A percentile compares a stretch with the other conserved stretches of the same genome.
phyloP scores from a whole-genome alignment of 2,888 invertebrate genomes.

The Tryphoninae sp. region DNA sequence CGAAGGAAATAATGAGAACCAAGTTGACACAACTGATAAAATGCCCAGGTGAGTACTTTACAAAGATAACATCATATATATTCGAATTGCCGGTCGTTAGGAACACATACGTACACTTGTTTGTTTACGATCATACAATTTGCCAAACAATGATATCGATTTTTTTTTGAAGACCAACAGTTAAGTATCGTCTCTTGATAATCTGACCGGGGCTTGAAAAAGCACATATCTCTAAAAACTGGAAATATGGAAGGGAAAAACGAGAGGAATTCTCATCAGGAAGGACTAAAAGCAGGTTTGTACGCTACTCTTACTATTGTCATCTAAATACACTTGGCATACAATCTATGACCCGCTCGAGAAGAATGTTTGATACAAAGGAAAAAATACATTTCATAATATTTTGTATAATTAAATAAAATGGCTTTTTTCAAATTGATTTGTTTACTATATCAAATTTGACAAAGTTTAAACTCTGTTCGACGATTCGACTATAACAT shows the following conservation, averaged over 20 bases:
- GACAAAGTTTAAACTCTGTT: background rate
- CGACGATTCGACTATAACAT: background rate
- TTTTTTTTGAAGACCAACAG: background rate
- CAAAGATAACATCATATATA: background rate
- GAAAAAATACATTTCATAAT: background rate
- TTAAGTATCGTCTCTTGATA: too few species aligned
- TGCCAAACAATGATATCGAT: background rate
- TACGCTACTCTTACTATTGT: too few species aligned
- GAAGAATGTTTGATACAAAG: background rate
- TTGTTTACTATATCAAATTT: background rate
- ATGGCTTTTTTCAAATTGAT: background rate
- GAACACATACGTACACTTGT: too few species aligned
- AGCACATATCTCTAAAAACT: too few species aligned
- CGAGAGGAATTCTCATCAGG: too few species aligned
- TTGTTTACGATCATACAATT: background rate
- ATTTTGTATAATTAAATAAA: background rate
- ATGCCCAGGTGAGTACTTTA: too few species aligned
- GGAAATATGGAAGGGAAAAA: background rate
- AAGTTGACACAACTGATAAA: too few species aligned
- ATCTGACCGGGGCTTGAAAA: too few species aligned
- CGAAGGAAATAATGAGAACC: too few species aligned
- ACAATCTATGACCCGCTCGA: too few species aligned
- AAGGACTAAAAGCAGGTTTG: too few species aligned
- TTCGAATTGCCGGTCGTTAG: background rate
- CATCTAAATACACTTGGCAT: too few species aligned